Base-by-base conservation (phyloP, 2,888 invertebrate species). In the Caenorhabditis panamensis region DNA sequence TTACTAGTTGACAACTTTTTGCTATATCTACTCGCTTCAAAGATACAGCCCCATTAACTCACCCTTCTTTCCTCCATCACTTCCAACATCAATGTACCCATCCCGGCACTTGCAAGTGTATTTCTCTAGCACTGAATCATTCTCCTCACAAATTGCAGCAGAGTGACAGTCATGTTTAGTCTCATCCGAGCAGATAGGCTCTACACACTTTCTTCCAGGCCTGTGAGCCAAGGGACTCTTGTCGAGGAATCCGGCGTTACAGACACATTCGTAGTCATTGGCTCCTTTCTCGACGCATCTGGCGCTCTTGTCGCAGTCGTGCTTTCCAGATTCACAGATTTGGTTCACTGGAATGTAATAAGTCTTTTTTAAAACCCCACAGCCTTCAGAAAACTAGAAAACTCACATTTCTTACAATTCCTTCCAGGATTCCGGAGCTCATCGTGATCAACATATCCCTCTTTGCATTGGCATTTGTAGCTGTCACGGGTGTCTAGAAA, bases 71-170 rank as follows among this genome's bases (percentile, higher is more conserved):
- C 28, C 64, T 5, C 82, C 81, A 44, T 49, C 58, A 1, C 13
- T 24, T 49, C 83, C 85, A 69, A 85, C 75, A 91, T 95, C 95
- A 0, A 94, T 93, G 91, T 93, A 95, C 1, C 94, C 96, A 91
- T 95, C 95, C 64, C 94, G 93, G 89, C 96, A 96, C 87, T 95
- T 95, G 91, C 96, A 96, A 1, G 86, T 86, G 82, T 87, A 88
- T 41, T 86, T 85, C 73, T 86, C 85, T 11, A 84, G 73, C 0
- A 82, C 83, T 11, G 69, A 67, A 28, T 86, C 84, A 31, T 66
- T 81, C 69, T 87, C 87, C 37, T 83, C 82, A 81, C 90, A 90
- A 54, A 86, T 85, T 9, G 90, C 90, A 13, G 87, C 87, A 8
- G 85, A 76, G 71, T 89, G 87, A 71, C 90, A 90, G 69, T 88